These are phyloP conservation scores for Cheilosia grossa DNA, from an alignment of 2,888 invertebrate genomes.

Conservation along the genomic window DNA sequence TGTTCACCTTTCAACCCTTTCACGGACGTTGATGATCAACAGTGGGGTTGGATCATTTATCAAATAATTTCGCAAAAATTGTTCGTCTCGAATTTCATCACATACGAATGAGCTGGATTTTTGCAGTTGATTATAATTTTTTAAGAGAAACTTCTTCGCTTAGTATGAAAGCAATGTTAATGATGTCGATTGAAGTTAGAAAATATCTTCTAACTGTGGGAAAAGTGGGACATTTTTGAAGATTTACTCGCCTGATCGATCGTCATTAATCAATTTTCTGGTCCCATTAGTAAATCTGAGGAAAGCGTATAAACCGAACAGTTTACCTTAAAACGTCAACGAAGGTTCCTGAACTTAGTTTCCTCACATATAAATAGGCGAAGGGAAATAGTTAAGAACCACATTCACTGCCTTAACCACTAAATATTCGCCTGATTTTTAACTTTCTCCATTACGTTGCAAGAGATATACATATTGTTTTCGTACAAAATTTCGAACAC, in stretches of 20 bases:
- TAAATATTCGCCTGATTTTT: too few relatives aligned
- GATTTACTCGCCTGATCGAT: constrained; percentile 49
- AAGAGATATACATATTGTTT: too few relatives aligned
- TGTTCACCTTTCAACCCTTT: constrained; percentile 69
- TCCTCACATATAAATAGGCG: too few relatives aligned
- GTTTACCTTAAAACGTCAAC: too few relatives aligned
- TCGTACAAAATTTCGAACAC: too few relatives aligned
- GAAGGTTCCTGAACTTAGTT: too few relatives aligned
- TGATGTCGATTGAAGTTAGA: constrained; percentile 26
- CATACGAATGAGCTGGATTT: constrained; percentile 54
- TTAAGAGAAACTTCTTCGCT: constrained; percentile 26
- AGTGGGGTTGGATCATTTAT: constrained; percentile 48
- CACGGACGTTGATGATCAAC: constrained; percentile 17
- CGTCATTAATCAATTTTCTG: constrained; percentile 64
- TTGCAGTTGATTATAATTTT: constrained; percentile 28
- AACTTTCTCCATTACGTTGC: too few relatives aligned
- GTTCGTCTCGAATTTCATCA: constrained; percentile 63
- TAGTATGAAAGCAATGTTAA: constrained; percentile 62
- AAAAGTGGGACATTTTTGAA: constrained; percentile 19
- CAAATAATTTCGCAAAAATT: constrained; percentile 33
- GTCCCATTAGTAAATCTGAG: neutral
- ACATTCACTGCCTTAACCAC: too few relatives aligned
- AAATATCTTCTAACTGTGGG: constrained; percentile 50
- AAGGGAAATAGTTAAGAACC: too few relatives aligned
- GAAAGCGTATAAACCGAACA: too few relatives aligned